Conservation (phyloP, 1,140 invertebrate species). For the Phymastichus coffea region DNA sequence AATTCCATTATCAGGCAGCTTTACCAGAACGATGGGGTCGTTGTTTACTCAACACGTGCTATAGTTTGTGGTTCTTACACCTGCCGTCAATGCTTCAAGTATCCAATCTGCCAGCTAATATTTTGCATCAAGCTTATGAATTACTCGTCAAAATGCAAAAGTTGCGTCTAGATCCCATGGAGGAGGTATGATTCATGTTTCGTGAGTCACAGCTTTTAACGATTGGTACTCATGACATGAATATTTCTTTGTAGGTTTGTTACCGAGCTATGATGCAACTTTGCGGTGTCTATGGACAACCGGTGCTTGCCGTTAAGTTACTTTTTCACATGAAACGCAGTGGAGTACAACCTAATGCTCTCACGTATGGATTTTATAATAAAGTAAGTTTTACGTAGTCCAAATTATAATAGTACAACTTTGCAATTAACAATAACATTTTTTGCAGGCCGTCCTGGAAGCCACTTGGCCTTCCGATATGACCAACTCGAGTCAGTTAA, state of each 20-base stretch:
- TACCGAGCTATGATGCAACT: slow-evolving; percentile 98
- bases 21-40: slow-evolving; percentile 87
- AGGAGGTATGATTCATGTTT: slow-evolving; percentile 69
- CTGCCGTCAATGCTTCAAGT: slow-evolving; percentile 63
- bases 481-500: slow-evolving; percentile 75
- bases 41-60: slow-evolving; percentile 83
- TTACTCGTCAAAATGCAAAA: slow-evolving; percentile 83
- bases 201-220: not conserved
- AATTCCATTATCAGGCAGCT: slow-evolving; percentile 42
- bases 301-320: slow-evolving; percentile 91
- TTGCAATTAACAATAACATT: slow-evolving; percentile 2
- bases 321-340: slow-evolving; percentile 94
- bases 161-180: slow-evolving; percentile 71
- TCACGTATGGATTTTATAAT: slow-evolving; percentile 87
- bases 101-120: slow-evolving; percentile 68
- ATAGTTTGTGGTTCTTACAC: slow-evolving; percentile 97
- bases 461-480: slow-evolving; percentile 91
- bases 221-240: not conserved
- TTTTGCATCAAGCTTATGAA: slow-evolving; percentile 83
- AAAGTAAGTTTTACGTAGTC: slow-evolving; percentile 43
- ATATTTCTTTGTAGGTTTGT: slow-evolving; percentile 78
- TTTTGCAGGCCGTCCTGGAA: slow-evolving; percentile 78
- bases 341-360: slow-evolving; percentile 92
- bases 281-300: slow-evolving; percentile 91
- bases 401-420: not conserved